phyloP scores from a whole-genome alignment of 2,888 invertebrate species.

The Pilophorus perplexus region DNA sequence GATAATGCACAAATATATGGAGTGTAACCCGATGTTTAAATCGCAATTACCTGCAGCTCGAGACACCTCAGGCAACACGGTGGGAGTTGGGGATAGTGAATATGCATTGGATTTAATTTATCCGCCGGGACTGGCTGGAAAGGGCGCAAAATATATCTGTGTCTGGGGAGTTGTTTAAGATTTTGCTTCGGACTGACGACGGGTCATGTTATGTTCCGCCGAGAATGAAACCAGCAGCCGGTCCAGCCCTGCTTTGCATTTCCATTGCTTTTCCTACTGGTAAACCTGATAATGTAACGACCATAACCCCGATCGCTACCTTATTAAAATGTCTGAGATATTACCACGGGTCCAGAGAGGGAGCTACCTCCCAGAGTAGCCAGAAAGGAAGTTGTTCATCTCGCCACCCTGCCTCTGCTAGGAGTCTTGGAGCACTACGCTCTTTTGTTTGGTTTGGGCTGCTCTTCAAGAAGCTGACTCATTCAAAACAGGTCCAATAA shows the following conservation, averaged over 20 bases:
- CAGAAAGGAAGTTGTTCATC: constrained; percentile 14
- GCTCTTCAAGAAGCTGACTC: constrained; percentile 23
- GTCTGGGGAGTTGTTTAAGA: constrained; percentile 11
- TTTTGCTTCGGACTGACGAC: not conserved
- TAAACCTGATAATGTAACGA: constrained; percentile 28
- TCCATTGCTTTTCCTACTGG: constrained; percentile 14
- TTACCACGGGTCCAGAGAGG: constrained; percentile 6
- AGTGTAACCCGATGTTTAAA: no score
- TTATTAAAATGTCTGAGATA: constrained; percentile 30
- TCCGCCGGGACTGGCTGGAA: not conserved
- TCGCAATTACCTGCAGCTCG: no score
- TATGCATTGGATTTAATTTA: not conserved
- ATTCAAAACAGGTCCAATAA: constrained; percentile 31
- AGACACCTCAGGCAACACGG: no score
- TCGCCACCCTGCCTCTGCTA: not conserved
- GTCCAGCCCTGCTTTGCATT: constrained; percentile 28
- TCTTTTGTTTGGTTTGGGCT: constrained; percentile 28
- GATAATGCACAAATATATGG: no score
- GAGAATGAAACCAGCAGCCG: not conserved
- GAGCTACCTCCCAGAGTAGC: not conserved
- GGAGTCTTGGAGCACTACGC: no score
- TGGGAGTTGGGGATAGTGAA: no score
- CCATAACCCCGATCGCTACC: constrained; percentile 26
- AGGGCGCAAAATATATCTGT: not conserved
- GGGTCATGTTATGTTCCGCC: not conserved